phyloP scores from a whole-genome alignment of 2,888 invertebrate genomes.

The Nephrotoma appendiculata region DNA sequence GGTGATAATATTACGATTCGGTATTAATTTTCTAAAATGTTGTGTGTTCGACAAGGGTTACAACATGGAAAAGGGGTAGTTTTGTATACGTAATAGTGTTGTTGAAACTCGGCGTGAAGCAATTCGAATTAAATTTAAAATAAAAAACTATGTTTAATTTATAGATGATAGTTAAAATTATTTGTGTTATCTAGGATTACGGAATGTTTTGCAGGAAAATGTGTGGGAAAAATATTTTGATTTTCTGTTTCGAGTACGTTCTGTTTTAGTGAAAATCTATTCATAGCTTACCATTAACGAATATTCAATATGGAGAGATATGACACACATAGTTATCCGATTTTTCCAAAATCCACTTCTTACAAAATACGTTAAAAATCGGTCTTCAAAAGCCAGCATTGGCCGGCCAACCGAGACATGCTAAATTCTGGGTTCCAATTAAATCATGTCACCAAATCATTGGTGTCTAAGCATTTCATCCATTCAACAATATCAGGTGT shows the following conservation, averaged over 20 bases:
- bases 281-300: too few species aligned
- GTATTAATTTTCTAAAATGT: not conserved
- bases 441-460: fast-evolving
- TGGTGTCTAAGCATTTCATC: too few species aligned
- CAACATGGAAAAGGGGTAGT: not conserved
- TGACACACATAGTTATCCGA: too few species aligned
- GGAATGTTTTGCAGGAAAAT: not conserved
- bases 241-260: too few species aligned
- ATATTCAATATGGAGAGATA: too few species aligned
- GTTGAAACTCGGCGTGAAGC: not conserved
- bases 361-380: too few species aligned
- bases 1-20: not conserved
- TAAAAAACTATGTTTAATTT: not conserved
- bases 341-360: too few species aligned
- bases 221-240: not conserved
- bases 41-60: not conserved
- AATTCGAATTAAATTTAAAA: not conserved
- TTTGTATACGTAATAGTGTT: not conserved
- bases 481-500: too few species aligned
- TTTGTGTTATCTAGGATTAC: not conserved
- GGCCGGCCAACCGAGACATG: too few species aligned
- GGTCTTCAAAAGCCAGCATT: too few species aligned
- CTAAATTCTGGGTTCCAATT: fast-evolving
- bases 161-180: not conserved
- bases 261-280: too few species aligned